Evolutionary conservation across 2,797 vertebrate genomes (phyloP).

Genomic region (Gorsachius magnificus): DNA sequence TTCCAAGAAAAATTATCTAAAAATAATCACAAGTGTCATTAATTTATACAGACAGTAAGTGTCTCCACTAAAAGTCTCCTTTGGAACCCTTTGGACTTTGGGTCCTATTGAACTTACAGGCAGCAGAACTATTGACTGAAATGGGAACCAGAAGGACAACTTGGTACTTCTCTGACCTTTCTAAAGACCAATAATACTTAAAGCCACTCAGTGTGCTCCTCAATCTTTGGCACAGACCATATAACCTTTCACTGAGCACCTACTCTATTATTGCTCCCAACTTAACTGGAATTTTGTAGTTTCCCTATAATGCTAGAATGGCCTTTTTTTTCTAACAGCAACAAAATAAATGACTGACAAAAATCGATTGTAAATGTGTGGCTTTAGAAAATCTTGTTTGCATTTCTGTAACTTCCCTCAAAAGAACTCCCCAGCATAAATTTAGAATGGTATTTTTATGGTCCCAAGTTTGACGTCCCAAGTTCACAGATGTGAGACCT

Average conservation of each 20-base stretch:
- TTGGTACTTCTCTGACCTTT: conserved; percentile 39
- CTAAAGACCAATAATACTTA: conserved; percentile 38
- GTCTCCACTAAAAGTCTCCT: not conserved
- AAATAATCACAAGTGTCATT: not conserved
- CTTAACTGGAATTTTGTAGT: not conserved
- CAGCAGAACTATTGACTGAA: not conserved
- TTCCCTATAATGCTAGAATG: not conserved
- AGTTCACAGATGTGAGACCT: not conserved
- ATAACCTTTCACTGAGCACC: not conserved
- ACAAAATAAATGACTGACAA: not conserved
- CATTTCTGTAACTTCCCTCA: not conserved
- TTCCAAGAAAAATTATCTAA: conserved; percentile 45
- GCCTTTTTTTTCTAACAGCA: not conserved
- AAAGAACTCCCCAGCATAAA: not conserved
- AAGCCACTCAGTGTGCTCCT: not conserved
- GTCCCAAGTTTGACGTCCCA: not conserved
- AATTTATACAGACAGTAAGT: not conserved
- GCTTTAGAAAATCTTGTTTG: not conserved
- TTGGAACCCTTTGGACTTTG: not conserved
- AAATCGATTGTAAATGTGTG: not conserved
- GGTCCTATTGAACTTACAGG: not conserved
- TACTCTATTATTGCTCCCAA: not conserved
- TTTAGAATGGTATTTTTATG: not conserved
- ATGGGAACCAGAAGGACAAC: conserved; percentile 59
- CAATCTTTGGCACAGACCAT: not conserved